These are phyloP conservation scores for Amphimallon solstitiale DNA, from an alignment of 2,888 invertebrate species.

Conservation along the genomic window DNA sequence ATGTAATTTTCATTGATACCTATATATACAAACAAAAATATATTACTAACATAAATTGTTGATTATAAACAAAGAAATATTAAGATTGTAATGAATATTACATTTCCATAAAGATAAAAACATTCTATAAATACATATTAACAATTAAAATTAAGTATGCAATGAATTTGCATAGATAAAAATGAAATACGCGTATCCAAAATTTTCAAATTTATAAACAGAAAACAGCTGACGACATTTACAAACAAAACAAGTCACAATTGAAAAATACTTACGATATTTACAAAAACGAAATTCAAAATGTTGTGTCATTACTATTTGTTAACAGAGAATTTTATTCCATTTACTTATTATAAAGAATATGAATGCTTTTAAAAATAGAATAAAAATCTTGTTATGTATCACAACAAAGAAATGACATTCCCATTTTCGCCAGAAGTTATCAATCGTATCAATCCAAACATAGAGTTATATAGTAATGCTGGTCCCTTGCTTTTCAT, in stretches of 20 bases:
- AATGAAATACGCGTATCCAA: constrained; percentile 24
- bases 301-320: constrained; percentile 14
- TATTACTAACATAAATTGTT: no score
- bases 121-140: not conserved
- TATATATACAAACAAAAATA: not conserved
- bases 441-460: not conserved
- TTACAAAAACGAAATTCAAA: not conserved
- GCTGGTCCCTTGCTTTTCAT: no score
- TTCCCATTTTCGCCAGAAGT: constrained; percentile 36
- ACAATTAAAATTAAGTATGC: not conserved
- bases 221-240: constrained; percentile 32
- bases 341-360: constrained; percentile 8
- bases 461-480: not conserved
- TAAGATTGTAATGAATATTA: no score
- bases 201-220: constrained; percentile 31
- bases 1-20: not conserved
- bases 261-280: constrained; percentile 22
- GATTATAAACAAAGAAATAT: no score
- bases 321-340: constrained; percentile 15
- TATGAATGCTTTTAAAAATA: constrained; percentile 22
- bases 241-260: constrained; percentile 19
- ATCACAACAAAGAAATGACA: constrained; percentile 50
- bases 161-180: not conserved
- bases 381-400: constrained; percentile 45
- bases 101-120: no score